Conservation (phyloP, 1,140 invertebrate species). For the Hermetia illucens region DNA sequence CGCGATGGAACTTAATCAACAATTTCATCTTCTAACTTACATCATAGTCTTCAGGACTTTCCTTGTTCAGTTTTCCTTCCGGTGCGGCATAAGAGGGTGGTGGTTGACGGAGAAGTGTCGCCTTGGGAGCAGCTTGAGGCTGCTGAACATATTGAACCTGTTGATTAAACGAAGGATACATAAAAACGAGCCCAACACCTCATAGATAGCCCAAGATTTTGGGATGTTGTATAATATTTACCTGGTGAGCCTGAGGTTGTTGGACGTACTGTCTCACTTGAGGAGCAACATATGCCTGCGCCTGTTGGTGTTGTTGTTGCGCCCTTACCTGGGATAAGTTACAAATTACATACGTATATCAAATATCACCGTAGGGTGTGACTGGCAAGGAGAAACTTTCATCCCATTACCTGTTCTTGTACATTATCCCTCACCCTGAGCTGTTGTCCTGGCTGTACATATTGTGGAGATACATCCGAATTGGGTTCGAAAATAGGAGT, state of each 20-base stretch:
- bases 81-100: slow-evolving; percentile 10
- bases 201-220: neutral
- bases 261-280: slow-evolving; percentile 21
- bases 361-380: neutral
- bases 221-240: neutral
- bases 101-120: slow-evolving; percentile 14
- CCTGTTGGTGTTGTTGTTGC: slow-evolving; percentile 20
- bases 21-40: no score
- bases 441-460: slow-evolving; percentile 22
- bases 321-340: slow-evolving; percentile 10
- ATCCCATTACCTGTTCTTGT: slow-evolving; percentile 17
- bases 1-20: no score
- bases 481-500: slow-evolving; percentile 29
- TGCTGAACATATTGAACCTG: slow-evolving; percentile 22
- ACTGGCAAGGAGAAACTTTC: neutral
- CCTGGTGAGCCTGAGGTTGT: slow-evolving; percentile 4
- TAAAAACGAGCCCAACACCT: slow-evolving; percentile 8
- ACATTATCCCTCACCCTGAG: slow-evolving; percentile 26
- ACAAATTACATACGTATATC: neutral
- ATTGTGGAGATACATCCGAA: slow-evolving; percentile 26
- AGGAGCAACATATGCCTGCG: slow-evolving; percentile 22
- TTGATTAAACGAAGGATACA: slow-evolving; percentile 18
- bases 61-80: slow-evolving; percentile 6
- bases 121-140: slow-evolving; percentile 13
- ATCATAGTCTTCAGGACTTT: slow-evolving; percentile 32